Percentiles rank a stretch among this genome's conserved stretches.
phyloP scores from a whole-genome alignment of 1,140 invertebrate genomes.

The Sycobia sp. region DNA sequence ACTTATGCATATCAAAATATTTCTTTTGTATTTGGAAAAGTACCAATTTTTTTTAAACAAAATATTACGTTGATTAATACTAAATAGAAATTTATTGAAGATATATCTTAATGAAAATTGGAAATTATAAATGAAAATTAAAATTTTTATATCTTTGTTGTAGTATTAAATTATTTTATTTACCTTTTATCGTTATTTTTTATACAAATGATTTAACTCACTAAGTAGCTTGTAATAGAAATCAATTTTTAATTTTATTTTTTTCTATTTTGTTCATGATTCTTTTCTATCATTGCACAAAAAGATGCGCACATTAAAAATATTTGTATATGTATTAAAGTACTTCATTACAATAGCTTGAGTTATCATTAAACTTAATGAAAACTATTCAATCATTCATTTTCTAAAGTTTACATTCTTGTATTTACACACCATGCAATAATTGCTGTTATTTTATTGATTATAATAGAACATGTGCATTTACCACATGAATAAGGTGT shows the following conservation, averaged over 20 bases:
- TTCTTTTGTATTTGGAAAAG: constrained; percentile 30
- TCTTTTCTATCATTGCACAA: neutral
- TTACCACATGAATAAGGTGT: constrained; percentile 20
- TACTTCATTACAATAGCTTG: neutral
- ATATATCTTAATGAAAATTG: constrained; percentile 13
- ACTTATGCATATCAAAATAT: constrained; percentile 34
- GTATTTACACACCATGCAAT: constrained; percentile 31
- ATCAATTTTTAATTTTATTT: constrained; percentile 30
- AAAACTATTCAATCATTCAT: constrained; percentile 25
- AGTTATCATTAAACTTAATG: constrained; percentile 16
- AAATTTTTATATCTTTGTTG: constrained; percentile 1
- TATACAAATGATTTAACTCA: constrained; percentile 8
- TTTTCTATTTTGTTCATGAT: constrained; percentile 4
- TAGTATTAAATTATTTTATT: constrained; percentile 16
- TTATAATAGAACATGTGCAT: constrained; percentile 19
- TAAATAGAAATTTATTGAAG: constrained; percentile 21
- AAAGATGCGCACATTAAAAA: constrained; percentile 8
- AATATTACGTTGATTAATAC: no score
- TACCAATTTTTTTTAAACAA: no score
- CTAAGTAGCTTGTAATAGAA: constrained; percentile 21
- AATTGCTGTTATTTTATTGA: constrained; percentile 24
- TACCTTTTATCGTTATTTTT: constrained; percentile 15
- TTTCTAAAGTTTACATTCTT: constrained; percentile 11
- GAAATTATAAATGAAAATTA: constrained; percentile 15
- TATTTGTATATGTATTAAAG: constrained; percentile 7